Evolutionary conservation across 2,113 vertebrate genomes (phyloP), one percentile per base, ranked within the genome.

Genomic region (Albula glossodonta): DNA sequence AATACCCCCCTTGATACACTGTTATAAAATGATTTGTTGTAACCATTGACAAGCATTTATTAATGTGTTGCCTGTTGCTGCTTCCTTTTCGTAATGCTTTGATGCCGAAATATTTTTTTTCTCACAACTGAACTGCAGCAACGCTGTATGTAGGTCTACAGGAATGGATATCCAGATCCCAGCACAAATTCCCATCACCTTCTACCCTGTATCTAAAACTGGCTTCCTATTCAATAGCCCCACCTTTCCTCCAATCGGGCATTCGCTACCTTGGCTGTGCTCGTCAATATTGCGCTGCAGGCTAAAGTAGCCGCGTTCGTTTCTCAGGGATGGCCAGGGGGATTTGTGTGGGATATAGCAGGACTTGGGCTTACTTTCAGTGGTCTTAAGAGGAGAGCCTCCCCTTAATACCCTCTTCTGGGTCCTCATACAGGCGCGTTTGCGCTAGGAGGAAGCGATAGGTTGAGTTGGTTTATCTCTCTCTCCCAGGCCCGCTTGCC

Each of bases 231-330:
- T 92, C 41, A 57, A 52, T 22, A 60, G 11, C 92, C 92, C 90
- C 91, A 91, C 89, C 87, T 88, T 86, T 70, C 57, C 48, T 41
- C 85, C 91, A 91, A 90, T 86, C 87, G 85, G 88, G 88, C 87
- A 87, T 92, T 93, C 60, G 85, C 90, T 89, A 48, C 90, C 89
- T 86, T 83, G 91, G 84, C 83, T 87, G 89, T 91, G 86, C n/a
- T 51, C 49, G 49, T 84, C 83, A 25, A 77, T 77, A 84, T 88
- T 85, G 86, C 88, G 87, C 91, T 88, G 89, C 53, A 87, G 89
- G 87, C 78, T 66, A 31, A 66, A 87, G 83, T 79, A 89, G 90
- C 81, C 86, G 87, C 56, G 10, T 41, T 88, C 90, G 82, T 41
- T 4, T 0, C 85, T 88, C 60, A 4, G 80, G 13, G 4, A 90